A percentile compares a stretch with the other conserved stretches of the same genome.
Conservation (phyloP, 2,113 vertebrate species). For the Camelus bactrianus region DNA sequence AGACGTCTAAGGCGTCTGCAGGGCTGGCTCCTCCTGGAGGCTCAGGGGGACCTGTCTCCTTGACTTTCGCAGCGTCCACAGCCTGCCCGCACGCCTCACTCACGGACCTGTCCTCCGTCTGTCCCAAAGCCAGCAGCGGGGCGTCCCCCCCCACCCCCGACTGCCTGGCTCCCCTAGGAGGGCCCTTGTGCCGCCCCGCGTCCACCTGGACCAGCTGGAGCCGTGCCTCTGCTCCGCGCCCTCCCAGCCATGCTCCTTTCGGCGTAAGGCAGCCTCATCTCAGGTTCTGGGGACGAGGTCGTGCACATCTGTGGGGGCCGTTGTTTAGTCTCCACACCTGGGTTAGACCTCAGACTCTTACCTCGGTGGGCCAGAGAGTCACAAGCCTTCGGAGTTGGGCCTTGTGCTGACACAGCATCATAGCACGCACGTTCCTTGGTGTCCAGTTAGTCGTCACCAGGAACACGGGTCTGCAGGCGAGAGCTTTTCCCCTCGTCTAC, state of each 20-base stretch:
- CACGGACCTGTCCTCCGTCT: fast-evolving
- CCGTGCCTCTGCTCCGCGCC: too few relatives aligned
- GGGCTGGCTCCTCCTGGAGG: neutral
- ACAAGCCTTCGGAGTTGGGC: too few relatives aligned
- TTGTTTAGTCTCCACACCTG: neutral
- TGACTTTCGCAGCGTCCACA: fast-evolving
- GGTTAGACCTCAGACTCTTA: neutral
- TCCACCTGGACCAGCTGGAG: too few relatives aligned
- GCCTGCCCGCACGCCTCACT: fast-evolving
- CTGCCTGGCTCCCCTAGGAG: fast-evolving
- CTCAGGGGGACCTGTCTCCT: too few relatives aligned
- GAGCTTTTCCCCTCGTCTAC: fast-evolving
- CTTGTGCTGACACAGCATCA: fast-evolving
- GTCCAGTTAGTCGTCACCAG: fast-evolving
- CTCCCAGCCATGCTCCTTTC: too few relatives aligned
- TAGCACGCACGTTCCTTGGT: fast-evolving
- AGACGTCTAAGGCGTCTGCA: neutral
- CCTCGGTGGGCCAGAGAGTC: neutral
- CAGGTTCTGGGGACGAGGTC: neutral
- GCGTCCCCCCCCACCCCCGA: neutral
- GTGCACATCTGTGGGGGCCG: fast-evolving
- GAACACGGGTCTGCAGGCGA: fast-evolving
- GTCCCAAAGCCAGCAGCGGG: neutral
- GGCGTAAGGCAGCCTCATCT: fast-evolving
- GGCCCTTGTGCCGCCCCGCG: fast-evolving